A percentile compares a stretch with the other conserved stretches of the same genome.
Evolutionary conservation across 2,888 invertebrate genomes (phyloP).

Genomic region (Euplagia quadripunctaria): DNA sequence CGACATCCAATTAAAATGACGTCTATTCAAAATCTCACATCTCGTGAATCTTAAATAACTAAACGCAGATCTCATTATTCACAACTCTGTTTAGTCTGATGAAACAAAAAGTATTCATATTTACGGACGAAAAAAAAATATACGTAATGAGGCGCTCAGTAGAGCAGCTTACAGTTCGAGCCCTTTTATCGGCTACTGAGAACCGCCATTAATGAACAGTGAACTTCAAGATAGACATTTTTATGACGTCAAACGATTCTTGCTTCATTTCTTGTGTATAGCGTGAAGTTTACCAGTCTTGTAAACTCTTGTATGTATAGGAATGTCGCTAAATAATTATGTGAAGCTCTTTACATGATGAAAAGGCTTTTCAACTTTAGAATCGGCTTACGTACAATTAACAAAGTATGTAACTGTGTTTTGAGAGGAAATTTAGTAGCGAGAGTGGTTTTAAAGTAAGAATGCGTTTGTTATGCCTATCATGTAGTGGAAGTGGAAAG

Average conservation of each 20-base stretch:
- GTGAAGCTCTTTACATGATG: conserved; percentile 24
- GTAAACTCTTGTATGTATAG: conserved; percentile 12
- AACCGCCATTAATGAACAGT: conserved; percentile 65
- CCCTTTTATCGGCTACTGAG: conserved; percentile 56
- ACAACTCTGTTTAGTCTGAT: conserved; percentile 21
- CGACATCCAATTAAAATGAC: conserved; percentile 26
- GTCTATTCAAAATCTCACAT: conserved; percentile 18
- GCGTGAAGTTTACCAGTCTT: conserved; percentile 17
- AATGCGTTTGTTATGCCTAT: conserved; percentile 17
- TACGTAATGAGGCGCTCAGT: conserved; percentile 54
- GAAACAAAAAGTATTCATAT: conserved; percentile 36
- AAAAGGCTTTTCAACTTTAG: conserved; percentile 29
- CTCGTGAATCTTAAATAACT: conserved; percentile 31
- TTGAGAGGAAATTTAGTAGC: conserved; percentile 15
- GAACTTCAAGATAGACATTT: conserved; percentile 66
- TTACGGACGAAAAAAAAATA: conserved; percentile 39
- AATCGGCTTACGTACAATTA: conserved; percentile 39
- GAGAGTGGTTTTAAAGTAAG: conserved; percentile 17
- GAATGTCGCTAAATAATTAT: conserved; percentile 24
- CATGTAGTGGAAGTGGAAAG: conserved; percentile 4
- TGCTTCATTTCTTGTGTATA: conserved; percentile 24
- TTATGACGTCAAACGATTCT: conserved; percentile 55
- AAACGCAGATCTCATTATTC: conserved; percentile 32
- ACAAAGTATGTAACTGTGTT: conserved; percentile 26
- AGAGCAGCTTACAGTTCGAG: conserved; percentile 61